These are phyloP conservation scores for Hipparchia sbordonii DNA, from an alignment of 2,888 invertebrate species.

Conservation along the genomic window DNA sequence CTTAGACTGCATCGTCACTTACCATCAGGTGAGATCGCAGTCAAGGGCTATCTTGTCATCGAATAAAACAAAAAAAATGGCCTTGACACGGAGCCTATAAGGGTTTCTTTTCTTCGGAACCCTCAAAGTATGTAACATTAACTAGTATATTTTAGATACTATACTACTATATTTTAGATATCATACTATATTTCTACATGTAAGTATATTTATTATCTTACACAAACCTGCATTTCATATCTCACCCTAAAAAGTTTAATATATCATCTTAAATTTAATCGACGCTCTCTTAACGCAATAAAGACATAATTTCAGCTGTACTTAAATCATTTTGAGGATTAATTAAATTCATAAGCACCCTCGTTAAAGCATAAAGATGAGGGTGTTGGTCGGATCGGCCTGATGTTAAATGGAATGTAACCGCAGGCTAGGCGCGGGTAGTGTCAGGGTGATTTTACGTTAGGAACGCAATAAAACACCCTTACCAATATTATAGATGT, in stretches of 20 bases:
- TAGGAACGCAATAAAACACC: background rate
- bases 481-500: background rate
- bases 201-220: background rate
- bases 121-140: too few species aligned
- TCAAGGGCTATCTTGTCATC: too few species aligned
- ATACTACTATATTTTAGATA: too few species aligned
- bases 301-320: slow-evolving; percentile 47
- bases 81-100: too few species aligned
- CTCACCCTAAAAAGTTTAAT: background rate
- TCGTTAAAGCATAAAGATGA: slow-evolving; percentile 54
- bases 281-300: slow-evolving; percentile 31
- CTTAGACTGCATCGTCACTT: too few species aligned
- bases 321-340: slow-evolving; percentile 56
- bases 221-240: background rate
- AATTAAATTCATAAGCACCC: slow-evolving; percentile 67
- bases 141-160: too few species aligned
- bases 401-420: slow-evolving; percentile 64
- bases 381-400: slow-evolving; percentile 51
- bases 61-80: too few species aligned
- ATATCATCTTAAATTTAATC: slow-evolving; percentile 2
- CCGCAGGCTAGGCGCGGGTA: slow-evolving; percentile 48
- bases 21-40: too few species aligned
- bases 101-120: too few species aligned
- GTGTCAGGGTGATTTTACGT: slow-evolving; percentile 41
- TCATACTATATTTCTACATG: too few species aligned